Percentiles rank a stretch among this genome's conserved stretches.
Conservation (phyloP, 2,113 vertebrate species). For the Peromyscus polionotus region DNA sequence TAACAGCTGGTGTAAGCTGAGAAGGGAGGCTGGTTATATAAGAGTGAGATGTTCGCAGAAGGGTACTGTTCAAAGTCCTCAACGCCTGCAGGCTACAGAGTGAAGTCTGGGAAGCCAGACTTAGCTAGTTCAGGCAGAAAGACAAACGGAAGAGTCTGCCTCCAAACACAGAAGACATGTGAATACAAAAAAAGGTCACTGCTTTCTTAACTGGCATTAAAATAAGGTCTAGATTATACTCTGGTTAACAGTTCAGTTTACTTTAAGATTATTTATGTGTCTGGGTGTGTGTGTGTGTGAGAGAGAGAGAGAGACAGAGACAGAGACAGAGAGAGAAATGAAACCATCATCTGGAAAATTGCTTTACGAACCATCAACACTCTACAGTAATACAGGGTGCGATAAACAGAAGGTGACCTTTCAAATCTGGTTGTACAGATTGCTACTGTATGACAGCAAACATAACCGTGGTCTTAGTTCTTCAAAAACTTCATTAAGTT, state of each 20-base stretch:
- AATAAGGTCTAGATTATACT: conserved; percentile 22
- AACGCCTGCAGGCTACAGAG: conserved; percentile 11
- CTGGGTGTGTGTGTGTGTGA: background rate
- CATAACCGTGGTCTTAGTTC: background rate
- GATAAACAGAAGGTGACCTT: conserved; percentile 15
- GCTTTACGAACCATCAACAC: conserved; percentile 45
- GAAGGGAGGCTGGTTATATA: background rate
- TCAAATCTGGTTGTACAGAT: conserved; percentile 12
- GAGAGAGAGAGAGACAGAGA: no score
- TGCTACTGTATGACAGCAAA: background rate
- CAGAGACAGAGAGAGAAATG: no score
- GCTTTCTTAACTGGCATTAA: conserved; percentile 37
- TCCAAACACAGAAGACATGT: conserved; percentile 19
- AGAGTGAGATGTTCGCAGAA: background rate
- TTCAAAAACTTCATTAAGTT: background rate
- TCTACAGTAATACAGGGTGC: background rate
- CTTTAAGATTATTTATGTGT: background rate
- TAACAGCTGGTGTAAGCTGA: background rate
- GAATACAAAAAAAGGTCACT: background rate
- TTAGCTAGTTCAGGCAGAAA: conserved; percentile 7
- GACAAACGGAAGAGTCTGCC: background rate
- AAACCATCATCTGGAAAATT: conserved; percentile 53
- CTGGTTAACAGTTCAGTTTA: background rate
- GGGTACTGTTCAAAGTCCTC: background rate
- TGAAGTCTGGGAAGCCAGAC: conserved; percentile 43